Base-by-base conservation (phyloP, 2,888 invertebrate genomes). In the Apamea crenata region DNA sequence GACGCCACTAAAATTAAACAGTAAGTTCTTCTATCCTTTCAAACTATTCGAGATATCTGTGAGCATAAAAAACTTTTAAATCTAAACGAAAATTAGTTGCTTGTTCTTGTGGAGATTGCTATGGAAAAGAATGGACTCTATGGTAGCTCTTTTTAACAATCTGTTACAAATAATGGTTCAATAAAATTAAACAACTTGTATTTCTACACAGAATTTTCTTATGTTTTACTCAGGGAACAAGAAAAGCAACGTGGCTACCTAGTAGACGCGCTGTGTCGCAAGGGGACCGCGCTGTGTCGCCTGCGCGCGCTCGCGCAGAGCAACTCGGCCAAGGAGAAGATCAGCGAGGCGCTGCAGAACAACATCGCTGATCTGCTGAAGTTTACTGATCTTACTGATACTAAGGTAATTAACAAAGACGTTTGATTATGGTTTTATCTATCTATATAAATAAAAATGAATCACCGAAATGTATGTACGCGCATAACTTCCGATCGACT, bases 1-100 rank as follows among this genome's bases (percentile, higher is more conserved):
- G 99, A 99, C 93, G 98, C 99, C 2, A 96, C 97, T 61, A 99
- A 99, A 95, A 98, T 98, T 83, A 99, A 99, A 97, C 97, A 97
- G 98, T 98, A 93, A 97, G 96, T 95, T 10, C 14, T 32, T 63
- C 12, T n/a, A 18, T 32, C 18, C n/a, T 44, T 2, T 18, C n/a
- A 18, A 29, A 56, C 7, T 53, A 21, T 29, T 44, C 12, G 18
- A 10, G 10, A n/a, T 29, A 10, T 63, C 1, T 32, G 5, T 44
- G 53, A 71, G 12, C 36, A 18, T 18, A 14, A 14, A 32, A 8
- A 32, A 69, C 47, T 47, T 67, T 44, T 29, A 47, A 69, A 69
- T 50, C 4, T 29, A 29, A n/a, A 56, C 10, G 25, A 12, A 53
- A 36, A 36, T 18, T n/a, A 6, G 32, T 53, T 53, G 25, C n/a